Base-by-base conservation (phyloP, 2,888 invertebrate genomes). In the Hydrotaea diabolus region DNA sequence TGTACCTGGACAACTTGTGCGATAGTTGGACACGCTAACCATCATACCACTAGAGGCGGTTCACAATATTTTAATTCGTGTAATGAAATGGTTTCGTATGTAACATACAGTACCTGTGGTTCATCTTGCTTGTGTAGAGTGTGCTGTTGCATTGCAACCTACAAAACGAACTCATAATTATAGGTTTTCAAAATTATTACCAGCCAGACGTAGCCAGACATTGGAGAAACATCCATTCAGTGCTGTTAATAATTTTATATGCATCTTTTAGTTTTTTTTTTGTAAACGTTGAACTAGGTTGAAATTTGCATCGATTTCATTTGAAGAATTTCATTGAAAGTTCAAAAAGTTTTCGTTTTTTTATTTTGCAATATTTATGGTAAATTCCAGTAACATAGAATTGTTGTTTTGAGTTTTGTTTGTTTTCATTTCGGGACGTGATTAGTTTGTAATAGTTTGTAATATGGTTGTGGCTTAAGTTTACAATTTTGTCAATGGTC, bases 251-350 rank as follows among this genome's bases (percentile, higher is more conserved):
- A 13, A 39, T 21, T 75, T 39, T 9, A 8, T 39, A 2, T 39
- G 9, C 39, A 39, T 8, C 31, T 31, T 31, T 31, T 4, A 3
- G 9, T 39, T 36, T 36, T 36, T 36, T 36, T 39, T 59, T 55
- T 77, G 21, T 19, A 4, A 36, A 4, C 53, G 13, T 80, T 77
- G n/a, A 72, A 71, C 43, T 66, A 39, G 71, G 71, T 78, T 84
- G 80, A 80, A 83, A 84, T 75, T 84, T 72, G 66, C 78, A 84
- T 80, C 72, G 78, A 49, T 80, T 76, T 39, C 39, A 72, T 57
- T 57, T 3, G 57, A 78, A 78, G 78, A 78, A 84, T 84, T 77
- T 84, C 75, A 84, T 78, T 75, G 74, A 84, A 81, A 78, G 78
- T 80, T 80, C 23, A 31, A 75, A 49, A 75, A 39, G n/a, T n/a